Base-by-base conservation (phyloP, 1,140 invertebrate species). In the Aphelinus certus region DNA sequence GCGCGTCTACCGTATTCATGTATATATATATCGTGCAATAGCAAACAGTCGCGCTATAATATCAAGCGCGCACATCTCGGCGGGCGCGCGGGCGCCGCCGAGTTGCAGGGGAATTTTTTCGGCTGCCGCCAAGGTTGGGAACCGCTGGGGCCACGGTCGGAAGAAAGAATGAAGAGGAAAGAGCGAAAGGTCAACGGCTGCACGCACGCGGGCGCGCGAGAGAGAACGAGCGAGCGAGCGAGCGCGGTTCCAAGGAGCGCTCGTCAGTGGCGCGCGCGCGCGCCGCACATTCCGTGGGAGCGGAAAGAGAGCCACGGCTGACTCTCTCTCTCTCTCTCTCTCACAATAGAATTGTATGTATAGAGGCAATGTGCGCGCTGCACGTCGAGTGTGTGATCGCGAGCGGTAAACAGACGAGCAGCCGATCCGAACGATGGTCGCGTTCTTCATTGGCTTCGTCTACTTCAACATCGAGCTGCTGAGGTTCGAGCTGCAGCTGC, bases 401-500 rank as follows among this genome's bases (percentile, higher is more conserved):
- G 26, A 26, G 26, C 26, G 26, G 26, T 26, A 26, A 26, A 26
- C 26, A 26, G 26, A 26, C 26, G 26, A 26, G 26, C 26, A 26
- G 26, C 26, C 26, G 26, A 26, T 26, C 26, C 26, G 26, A 26
- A 83, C 46, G 62, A 87, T 88, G 86, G 77, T 86, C 49, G 83
- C 82, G 4, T 79, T 80, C 64, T 82, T 85, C 42, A 63, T 86
- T 7, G 84, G 83, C 0, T 86, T 84, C 61, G 78, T 83, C 3
- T 86, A 85, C 67, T 83, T 86, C 56, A 82, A 84, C 73, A 70
- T 80, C 5, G 80, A 85, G 70, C 60, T 86, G 49, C 71, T 87
- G 7, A 77, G 83, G n/a, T 71, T 87, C 6, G 82, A 86, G 58
- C 5, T 86, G 10, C 83, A 86, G 76, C 83, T 87, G 80, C 72